A percentile compares a stretch with the other conserved stretches of the same genome.
Evolutionary conservation across 2,113 vertebrate species (phyloP).

Genomic region (Myrmecophaga tridactyla): DNA sequence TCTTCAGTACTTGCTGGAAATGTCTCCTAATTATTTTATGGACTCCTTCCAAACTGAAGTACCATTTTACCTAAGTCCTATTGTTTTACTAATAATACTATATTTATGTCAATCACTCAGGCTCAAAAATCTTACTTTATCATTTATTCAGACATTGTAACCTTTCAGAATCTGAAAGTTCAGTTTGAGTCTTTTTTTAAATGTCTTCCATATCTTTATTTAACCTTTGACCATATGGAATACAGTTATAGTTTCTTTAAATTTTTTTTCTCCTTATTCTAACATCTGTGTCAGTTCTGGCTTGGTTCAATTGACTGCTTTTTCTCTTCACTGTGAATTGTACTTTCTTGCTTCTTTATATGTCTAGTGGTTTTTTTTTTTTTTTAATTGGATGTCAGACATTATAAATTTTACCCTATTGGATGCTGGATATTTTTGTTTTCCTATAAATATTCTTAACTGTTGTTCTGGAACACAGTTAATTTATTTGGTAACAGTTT

Average conservation of each 20-base stretch:
- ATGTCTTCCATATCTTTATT: background rate
- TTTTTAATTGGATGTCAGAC: background rate
- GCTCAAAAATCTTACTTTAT: background rate
- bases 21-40: slow-evolving; percentile 23
- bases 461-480: background rate
- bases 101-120: background rate
- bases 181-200: background rate
- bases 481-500: background rate
- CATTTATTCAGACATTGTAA: background rate
- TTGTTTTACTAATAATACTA: slow-evolving; percentile 28
- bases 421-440: background rate
- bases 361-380: background rate
- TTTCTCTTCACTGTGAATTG: slow-evolving; percentile 5
- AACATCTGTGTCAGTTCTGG: background rate
- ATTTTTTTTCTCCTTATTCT: background rate
- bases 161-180: slow-evolving; percentile 40
- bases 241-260: background rate
- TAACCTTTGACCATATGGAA: background rate
- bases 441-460: background rate
- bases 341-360: background rate
- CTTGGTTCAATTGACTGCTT: background rate
- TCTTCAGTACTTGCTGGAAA: background rate
- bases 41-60: background rate
- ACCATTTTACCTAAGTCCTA: background rate
- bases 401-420: background rate